Evolutionary conservation across 2,888 invertebrate species (phyloP), one percentile per base, ranked within the genome.

Genomic region (Amblyjoppa fuscipennis): DNA sequence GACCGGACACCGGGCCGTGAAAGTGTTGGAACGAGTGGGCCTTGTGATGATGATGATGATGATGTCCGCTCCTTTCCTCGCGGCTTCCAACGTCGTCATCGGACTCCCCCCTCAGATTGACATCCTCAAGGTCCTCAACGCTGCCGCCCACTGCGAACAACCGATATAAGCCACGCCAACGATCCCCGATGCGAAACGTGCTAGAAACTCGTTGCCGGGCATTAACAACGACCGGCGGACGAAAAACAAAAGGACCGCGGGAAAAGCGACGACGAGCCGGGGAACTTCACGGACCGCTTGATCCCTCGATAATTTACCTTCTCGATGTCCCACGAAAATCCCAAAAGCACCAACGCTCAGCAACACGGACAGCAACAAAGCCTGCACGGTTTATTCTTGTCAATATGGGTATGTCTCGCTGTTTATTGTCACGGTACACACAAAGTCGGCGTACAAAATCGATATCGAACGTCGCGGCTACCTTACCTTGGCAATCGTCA

Each of bases 261-360:
- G 59, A n/a, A 2, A 56, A 31, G 16, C 9, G 20, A 49, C 49
- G 20, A 31, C 20, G 20, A 76, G 25, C 34, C 49, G 25, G 20
- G 56, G 53, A 31, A 16, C 73, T n/a, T 16, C 45, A 45, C 34
- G 13, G 34, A 61, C 34, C 53, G 51, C 56, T 70, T 74, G 81
- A 79, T 70, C 84, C 84, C 69, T 68, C 84, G 73, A 81, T 81
- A 81, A 70, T 78, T 81, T 81, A 85, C 84, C 84, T 85, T 85
- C 81, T 56, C 81, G 81, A 70, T 81, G 73, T 74, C 69, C 74
- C 38, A 7, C 28, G 9, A 64, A 78, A 56, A 78, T 74, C 69
- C 77, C 84, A 74, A 81, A 64, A 69, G 74, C 84, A 61, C 74
- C 71, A 13, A 28, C 13, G 53, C 76, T 77, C 68, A 77, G 61